Percentiles rank a stretch among this genome's conserved stretches.
These are phyloP conservation scores for Phrynosoma platyrhinos DNA, from an alignment of 2,113 vertebrate genomes.

Conservation along the genomic window DNA sequence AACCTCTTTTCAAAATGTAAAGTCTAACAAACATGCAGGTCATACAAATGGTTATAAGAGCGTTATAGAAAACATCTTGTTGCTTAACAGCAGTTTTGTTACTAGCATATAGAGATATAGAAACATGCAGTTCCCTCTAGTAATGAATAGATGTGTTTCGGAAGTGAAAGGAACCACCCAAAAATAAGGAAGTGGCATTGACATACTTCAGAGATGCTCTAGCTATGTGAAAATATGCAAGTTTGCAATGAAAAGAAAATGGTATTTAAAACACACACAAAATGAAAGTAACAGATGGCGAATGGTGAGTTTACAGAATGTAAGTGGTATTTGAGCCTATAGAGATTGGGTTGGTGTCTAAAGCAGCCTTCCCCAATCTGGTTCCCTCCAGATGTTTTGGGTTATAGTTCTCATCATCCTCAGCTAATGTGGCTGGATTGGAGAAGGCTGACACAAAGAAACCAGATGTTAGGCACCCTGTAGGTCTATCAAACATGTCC, in stretches of 20 bases:
- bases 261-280: neutral
- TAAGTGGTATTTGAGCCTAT: neutral
- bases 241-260: neutral
- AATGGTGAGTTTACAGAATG: neutral
- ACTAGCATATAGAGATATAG: neutral
- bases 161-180: neutral
- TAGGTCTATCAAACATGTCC: neutral
- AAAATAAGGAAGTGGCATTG: neutral
- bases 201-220: no score
- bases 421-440: neutral
- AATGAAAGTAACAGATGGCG: no score
- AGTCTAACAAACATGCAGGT: slow-evolving; percentile 7
- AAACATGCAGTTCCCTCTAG: neutral
- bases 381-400: neutral
- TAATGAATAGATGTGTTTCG: neutral
- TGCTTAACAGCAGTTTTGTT: neutral
- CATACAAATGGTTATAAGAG: slow-evolving; percentile 8
- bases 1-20: slow-evolving; percentile 56
- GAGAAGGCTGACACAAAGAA: neutral
- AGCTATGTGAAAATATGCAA: neutral
- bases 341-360: neutral
- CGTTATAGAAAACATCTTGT: slow-evolving; percentile 1
- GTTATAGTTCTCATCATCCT: neutral
- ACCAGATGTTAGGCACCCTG: neutral
- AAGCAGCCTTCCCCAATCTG: neutral